Evolutionary conservation across 1,140 invertebrate genomes (phyloP).

Genomic region (Capitella teleta): DNA sequence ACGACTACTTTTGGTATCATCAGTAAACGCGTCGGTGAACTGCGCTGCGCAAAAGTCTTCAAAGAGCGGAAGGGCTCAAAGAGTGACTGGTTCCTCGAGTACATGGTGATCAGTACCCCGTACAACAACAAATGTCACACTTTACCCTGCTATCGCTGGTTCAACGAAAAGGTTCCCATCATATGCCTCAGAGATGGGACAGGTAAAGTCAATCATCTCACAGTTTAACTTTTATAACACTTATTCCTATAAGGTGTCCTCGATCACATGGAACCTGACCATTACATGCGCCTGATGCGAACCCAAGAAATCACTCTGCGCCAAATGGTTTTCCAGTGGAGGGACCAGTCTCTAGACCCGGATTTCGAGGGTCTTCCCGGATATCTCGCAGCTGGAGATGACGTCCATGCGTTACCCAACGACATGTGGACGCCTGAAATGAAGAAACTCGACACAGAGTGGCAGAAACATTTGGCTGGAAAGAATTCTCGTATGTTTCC

Average conservation of each 20-base stretch:
- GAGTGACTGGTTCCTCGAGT: slow-evolving; percentile 8
- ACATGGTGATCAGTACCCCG: slow-evolving; percentile 7
- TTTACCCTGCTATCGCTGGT: slow-evolving; percentile 3
- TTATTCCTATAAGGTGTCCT: neutral
- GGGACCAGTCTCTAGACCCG: neutral
- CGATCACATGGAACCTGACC: neutral
- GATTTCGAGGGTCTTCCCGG: neutral
- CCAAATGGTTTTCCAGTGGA: neutral
- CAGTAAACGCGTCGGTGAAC: neutral
- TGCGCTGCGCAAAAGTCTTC: neutral
- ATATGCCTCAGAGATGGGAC: slow-evolving; percentile 1
- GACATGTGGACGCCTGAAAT: no score
- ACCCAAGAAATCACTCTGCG: neutral
- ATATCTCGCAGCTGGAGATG: no score
- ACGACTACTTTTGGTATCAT: slow-evolving; percentile 1
- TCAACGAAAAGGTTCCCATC: neutral
- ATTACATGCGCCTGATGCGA: neutral
- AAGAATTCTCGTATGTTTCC: no score
- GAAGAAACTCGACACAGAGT: no score
- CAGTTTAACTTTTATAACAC: neutral
- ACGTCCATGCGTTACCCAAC: no score
- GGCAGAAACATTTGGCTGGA: no score
- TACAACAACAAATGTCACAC: slow-evolving; percentile 6
- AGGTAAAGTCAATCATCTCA: neutral
- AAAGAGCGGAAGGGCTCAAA: neutral